Evolutionary conservation across 2,797 vertebrate genomes (phyloP).

Genomic region (Takifugu rubripes): DNA sequence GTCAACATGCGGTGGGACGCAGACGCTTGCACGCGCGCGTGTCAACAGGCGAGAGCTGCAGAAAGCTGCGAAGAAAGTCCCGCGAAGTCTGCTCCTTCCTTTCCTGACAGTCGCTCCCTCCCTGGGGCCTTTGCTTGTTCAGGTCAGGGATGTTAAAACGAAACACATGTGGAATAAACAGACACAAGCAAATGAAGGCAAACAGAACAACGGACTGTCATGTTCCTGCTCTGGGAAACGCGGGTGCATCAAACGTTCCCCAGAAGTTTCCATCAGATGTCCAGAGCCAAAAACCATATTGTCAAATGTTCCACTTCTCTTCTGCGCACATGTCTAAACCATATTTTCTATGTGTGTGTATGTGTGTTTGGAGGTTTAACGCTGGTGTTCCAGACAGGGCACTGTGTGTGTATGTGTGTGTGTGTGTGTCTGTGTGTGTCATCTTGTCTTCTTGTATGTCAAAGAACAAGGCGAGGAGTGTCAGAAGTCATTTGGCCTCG

Average conservation of each 20-base stretch:
- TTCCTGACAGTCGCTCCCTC: conserved; percentile 26
- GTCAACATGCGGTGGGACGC: conserved; percentile 26
- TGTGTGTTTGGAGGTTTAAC: conserved; percentile 25
- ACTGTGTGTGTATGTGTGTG: conserved; percentile 24
- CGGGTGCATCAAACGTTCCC: conserved; percentile 41
- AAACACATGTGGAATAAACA: conserved; percentile 63
- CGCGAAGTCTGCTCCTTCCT: conserved; percentile 11
- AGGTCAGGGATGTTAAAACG: conserved; percentile 62
- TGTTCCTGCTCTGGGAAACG: conserved; percentile 28
- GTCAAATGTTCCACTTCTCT: conserved; percentile 25
- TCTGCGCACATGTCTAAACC: conserved; percentile 5
- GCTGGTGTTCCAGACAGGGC: conserved; percentile 23
- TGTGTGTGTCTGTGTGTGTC: conserved; percentile 27
- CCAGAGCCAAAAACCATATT: conserved; percentile 38
- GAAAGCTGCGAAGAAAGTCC: conserved; percentile 4
- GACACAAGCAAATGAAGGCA: conserved; percentile 55
- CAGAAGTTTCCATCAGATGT: conserved; percentile 33
- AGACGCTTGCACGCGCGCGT: conserved; percentile 4
- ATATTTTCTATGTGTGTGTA: conserved; percentile 15
- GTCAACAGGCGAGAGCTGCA: conserved; percentile 12
- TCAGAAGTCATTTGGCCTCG: conserved; percentile 74
- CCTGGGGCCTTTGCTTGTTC: conserved; percentile 35
- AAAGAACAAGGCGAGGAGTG: conserved; percentile 71
- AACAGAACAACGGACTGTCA: conserved; percentile 41
- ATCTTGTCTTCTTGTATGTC: conserved; percentile 57